Conservation (phyloP, 2,797 vertebrate genomes). For the Psittacula derbiana region DNA sequence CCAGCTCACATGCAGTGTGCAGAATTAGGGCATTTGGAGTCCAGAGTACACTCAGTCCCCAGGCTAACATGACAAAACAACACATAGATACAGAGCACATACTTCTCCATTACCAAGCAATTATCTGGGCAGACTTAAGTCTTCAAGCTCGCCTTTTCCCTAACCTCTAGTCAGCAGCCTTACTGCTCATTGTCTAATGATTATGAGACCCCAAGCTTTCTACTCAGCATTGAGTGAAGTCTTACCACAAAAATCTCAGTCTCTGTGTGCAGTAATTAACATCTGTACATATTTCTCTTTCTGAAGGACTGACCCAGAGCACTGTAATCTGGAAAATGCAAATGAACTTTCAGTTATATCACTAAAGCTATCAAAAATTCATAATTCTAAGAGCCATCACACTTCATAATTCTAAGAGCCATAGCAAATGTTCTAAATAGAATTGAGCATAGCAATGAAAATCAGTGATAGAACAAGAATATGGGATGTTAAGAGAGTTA, state of each 20-base stretch:
- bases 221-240: neutral
- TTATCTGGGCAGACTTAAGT: neutral
- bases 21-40: neutral
- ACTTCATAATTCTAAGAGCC: neutral
- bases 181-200: neutral
- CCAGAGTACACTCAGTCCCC: neutral
- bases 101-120: rapidly evolving
- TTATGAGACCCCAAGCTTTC: neutral
- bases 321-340: neutral
- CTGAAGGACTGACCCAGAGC: neutral
- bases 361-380: neutral
- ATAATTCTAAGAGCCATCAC: neutral
- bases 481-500: neutral
- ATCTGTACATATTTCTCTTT: neutral
- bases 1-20: neutral
- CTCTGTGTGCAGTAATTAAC: neutral
- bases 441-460: neutral
- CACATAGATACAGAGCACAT: neutral
- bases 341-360: neutral
- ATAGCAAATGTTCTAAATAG: neutral
- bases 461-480: neutral
- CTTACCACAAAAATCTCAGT: neutral
- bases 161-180: neutral
- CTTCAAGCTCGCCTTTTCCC: neutral
- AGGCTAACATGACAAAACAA: neutral